Conservation (phyloP, 2,113 vertebrate species). For the Engystomops pustulosus region DNA sequence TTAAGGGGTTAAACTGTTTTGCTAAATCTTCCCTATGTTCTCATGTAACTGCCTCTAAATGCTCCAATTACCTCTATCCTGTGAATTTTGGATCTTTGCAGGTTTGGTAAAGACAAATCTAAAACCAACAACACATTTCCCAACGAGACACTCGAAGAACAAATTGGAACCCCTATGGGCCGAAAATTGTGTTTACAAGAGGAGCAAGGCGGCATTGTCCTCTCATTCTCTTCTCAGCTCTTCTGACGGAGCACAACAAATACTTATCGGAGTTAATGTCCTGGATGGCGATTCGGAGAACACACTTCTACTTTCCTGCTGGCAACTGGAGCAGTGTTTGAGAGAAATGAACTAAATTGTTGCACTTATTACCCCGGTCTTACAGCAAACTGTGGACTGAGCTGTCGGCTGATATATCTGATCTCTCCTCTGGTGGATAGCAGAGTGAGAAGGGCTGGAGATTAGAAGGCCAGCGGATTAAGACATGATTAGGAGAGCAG, state of each 20-base stretch:
- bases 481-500: conserved; percentile 12
- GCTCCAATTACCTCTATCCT: background rate
- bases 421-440: conserved; percentile 18
- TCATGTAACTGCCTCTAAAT: background rate
- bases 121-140: background rate
- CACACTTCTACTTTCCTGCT: conserved; percentile 10
- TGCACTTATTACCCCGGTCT: conserved; percentile 24
- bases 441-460: background rate
- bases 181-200: conserved; percentile 42
- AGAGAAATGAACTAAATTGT: conserved; percentile 41
- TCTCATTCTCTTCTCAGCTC: background rate
- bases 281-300: conserved; percentile 19
- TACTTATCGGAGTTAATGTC: conserved; percentile 9
- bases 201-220: background rate
- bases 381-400: conserved; percentile 14
- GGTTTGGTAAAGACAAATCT: background rate
- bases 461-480: conserved; percentile 20
- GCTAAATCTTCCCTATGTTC: no score
- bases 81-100: background rate
- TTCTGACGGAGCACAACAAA: conserved; percentile 42
- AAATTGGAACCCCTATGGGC: conserved; percentile 26
- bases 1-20: no score
- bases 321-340: conserved; percentile 2
- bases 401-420: conserved; percentile 24
- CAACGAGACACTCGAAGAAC: background rate